phyloP scores from a whole-genome alignment of 2,113 vertebrate species.

The Pyrgilauda ruficollis region DNA sequence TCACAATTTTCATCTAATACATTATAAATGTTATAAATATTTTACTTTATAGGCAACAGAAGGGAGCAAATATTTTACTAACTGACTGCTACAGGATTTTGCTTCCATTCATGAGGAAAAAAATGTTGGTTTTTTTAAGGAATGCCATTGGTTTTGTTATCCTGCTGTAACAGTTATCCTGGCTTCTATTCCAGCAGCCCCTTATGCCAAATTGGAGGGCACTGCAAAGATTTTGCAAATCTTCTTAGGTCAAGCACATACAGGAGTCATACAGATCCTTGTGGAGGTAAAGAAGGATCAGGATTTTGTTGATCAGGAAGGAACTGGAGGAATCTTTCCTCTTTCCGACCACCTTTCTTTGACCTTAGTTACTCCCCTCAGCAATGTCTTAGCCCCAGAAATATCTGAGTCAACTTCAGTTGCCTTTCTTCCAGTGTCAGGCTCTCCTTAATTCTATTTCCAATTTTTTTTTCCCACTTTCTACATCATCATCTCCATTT shows the following conservation, averaged over 20 bases:
- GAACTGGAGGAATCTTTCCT: not conserved
- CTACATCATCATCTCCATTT: not conserved
- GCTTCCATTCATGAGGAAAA: not conserved
- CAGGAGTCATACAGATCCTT: not conserved
- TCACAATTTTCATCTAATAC: not conserved
- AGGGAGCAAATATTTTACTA: not conserved
- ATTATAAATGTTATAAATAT: not conserved
- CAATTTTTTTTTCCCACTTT: not conserved
- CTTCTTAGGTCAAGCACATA: not conserved
- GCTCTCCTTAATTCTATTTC: not conserved
- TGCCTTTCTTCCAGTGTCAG: not conserved
- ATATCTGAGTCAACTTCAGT: not conserved
- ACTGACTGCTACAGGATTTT: not conserved
- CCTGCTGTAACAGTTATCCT: not conserved
- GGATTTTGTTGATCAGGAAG: not conserved
- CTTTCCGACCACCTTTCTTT: not conserved
- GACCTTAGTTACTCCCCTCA: not conserved
- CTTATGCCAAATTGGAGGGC: not conserved
- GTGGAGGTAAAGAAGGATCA: not conserved
- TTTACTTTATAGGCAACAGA: not conserved
- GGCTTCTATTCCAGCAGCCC: not conserved
- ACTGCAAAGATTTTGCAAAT: not conserved
- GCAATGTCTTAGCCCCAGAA: not conserved
- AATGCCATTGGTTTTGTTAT: not conserved
- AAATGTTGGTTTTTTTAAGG: not conserved